These are phyloP conservation scores for Drosophila neonasuta DNA, from an alignment of 2,888 invertebrate species.

Conservation along the genomic window DNA sequence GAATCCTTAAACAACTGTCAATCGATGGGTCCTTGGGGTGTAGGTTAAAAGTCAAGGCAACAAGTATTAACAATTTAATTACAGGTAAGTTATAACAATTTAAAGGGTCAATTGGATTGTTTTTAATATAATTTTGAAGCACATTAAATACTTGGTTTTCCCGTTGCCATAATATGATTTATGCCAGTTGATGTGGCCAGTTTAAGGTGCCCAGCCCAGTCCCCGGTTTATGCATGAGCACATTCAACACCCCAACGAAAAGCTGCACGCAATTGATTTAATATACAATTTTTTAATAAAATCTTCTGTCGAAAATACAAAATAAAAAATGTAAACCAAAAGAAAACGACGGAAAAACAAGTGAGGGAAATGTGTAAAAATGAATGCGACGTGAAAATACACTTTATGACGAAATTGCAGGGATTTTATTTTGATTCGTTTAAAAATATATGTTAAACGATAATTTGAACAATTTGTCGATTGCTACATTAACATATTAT, in stretches of 20 bases:
- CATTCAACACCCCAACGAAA: constrained; percentile 62
- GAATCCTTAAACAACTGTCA: not conserved
- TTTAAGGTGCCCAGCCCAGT: not conserved
- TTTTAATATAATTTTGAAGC: constrained; percentile 6
- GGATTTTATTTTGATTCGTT: too few species aligned
- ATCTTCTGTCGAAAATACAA: constrained; percentile 56
- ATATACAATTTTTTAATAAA: constrained; percentile 74
- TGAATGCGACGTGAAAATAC: not conserved
- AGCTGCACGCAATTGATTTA: constrained; percentile 74
- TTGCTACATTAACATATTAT: too few species aligned
- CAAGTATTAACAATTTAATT: constrained; percentile 26
- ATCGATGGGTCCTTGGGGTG: not conserved
- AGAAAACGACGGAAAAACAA: constrained; percentile 36
- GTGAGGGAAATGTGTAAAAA: not conserved
- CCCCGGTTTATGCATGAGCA: constrained; percentile 63
- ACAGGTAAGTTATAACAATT: not conserved
- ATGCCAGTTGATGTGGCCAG: constrained; percentile 35
- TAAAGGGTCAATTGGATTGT: constrained; percentile 25
- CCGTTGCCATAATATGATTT: constrained; percentile 44
- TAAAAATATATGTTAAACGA: too few species aligned
- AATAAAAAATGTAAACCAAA: constrained; percentile 38
- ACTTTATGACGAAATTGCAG: not conserved
- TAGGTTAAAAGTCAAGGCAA: not conserved
- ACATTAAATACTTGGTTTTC: constrained; percentile 21
- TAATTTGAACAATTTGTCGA: too few species aligned